Percentiles rank a stretch among this genome's conserved stretches.
Conservation (phyloP, 2,113 vertebrate genomes). For the Seriola aureovittata region DNA sequence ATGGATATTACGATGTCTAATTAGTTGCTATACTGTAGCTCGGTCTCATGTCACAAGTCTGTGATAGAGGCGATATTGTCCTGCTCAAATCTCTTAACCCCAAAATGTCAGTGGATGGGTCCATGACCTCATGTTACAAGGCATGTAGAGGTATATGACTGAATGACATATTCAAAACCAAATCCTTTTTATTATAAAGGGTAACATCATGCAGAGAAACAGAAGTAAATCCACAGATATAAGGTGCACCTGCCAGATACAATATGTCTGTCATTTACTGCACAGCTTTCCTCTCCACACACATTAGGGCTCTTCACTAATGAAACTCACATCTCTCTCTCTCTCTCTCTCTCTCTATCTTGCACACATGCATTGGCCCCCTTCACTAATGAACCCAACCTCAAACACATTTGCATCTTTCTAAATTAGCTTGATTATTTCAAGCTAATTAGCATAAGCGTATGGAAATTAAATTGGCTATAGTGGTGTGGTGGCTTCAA, state of each 20-base stretch:
- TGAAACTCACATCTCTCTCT: slow-evolving; percentile 44
- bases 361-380: slow-evolving; percentile 19
- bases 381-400: slow-evolving; percentile 79
- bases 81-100: background rate
- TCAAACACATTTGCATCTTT: slow-evolving; percentile 81
- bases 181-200: background rate
- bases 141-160: background rate
- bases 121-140: background rate
- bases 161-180: background rate
- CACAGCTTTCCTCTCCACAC: slow-evolving; percentile 57
- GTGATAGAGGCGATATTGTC: slow-evolving; percentile 2
- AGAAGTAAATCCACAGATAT: slow-evolving; percentile 1
- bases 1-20: slow-evolving; percentile 48
- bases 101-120: background rate
- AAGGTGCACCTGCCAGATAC: slow-evolving; percentile 35
- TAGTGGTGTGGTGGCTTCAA: slow-evolving; percentile 75
- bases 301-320: slow-evolving; percentile 65
- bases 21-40: slow-evolving; percentile 41
- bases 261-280: slow-evolving; percentile 22
- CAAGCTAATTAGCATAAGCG: slow-evolving; percentile 81
- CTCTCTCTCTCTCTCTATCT: slow-evolving; percentile 8
- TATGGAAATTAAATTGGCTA: slow-evolving; percentile 84
- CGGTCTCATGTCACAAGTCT: slow-evolving; percentile 23
- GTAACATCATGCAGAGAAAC: background rate
- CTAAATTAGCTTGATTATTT: slow-evolving; percentile 85